phyloP scores from a whole-genome alignment of 2,113 vertebrate genomes.

The Naja naja region DNA sequence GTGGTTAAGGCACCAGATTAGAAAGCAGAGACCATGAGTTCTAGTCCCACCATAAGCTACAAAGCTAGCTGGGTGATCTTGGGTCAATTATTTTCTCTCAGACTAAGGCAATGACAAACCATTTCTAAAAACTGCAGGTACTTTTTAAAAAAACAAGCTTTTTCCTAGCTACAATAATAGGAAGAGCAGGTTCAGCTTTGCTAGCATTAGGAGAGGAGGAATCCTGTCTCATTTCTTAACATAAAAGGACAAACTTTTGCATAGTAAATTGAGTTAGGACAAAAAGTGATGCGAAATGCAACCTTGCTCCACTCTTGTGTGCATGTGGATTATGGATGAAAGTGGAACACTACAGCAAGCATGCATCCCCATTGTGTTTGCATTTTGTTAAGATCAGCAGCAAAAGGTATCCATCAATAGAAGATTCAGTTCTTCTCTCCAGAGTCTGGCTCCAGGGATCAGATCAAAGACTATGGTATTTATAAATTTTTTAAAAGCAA shows the following conservation, averaged over 20 bases:
- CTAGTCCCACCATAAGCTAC: neutral
- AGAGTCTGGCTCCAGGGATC: neutral
- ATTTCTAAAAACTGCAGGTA: neutral
- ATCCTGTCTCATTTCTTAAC: neutral
- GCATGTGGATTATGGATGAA: neutral
- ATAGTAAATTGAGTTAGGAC: neutral
- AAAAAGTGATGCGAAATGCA: neutral
- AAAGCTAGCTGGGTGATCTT: neutral
- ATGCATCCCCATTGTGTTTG: neutral
- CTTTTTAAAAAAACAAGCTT: neutral
- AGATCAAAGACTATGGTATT: neutral
- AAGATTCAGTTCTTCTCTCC: neutral
- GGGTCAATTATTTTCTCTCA: neutral
- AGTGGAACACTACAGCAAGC: neutral
- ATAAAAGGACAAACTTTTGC: neutral
- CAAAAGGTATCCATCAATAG: neutral
- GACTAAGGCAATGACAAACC: neutral
- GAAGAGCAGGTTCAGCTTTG: neutral
- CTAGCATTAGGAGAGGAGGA: neutral
- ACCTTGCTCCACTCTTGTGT: neutral
- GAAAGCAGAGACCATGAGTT: neutral
- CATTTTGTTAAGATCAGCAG: neutral
- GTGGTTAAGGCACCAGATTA: neutral
- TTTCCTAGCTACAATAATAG: neutral
- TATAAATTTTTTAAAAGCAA: neutral